Conservation (phyloP, 1,140 invertebrate genomes). For the Halictus rubicundus region DNA sequence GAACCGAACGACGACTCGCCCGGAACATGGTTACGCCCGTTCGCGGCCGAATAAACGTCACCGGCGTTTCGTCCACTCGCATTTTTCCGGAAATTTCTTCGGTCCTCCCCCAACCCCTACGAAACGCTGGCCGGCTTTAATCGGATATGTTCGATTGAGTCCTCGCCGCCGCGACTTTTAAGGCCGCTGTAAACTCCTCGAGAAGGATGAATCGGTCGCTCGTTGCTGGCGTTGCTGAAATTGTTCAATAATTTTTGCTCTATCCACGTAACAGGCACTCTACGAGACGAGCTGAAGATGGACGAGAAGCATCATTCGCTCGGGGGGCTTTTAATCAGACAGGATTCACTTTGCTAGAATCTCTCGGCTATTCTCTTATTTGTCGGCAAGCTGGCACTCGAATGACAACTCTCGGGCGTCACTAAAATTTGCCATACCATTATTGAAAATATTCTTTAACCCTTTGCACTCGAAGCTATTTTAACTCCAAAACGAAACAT, state of each 20-base stretch:
- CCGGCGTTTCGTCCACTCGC: neutral
- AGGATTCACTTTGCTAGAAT: too few relatives aligned
- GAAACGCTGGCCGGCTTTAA: neutral
- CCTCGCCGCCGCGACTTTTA: neutral
- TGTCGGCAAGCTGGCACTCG: too few relatives aligned
- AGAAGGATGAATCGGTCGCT: neutral
- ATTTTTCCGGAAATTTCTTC: neutral
- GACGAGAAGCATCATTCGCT: too few relatives aligned
- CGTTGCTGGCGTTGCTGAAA: neutral
- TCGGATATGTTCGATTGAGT: neutral
- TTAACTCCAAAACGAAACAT: too few relatives aligned
- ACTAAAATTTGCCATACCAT: too few relatives aligned
- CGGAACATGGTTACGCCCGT: constrained; percentile 19
- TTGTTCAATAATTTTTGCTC: neutral
- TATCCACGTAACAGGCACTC: neutral
- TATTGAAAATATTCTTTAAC: too few relatives aligned
- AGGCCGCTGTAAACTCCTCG: neutral
- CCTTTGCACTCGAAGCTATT: too few relatives aligned
- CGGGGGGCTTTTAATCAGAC: too few relatives aligned
- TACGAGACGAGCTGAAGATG: too few relatives aligned
- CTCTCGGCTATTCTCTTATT: too few relatives aligned
- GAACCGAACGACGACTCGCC: too few relatives aligned
- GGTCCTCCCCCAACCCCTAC: neutral
- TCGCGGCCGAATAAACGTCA: constrained; percentile 19
- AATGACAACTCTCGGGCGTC: too few relatives aligned